phyloP scores from a whole-genome alignment of 2,797 vertebrate genomes.

The Arremon aurantiirostris region DNA sequence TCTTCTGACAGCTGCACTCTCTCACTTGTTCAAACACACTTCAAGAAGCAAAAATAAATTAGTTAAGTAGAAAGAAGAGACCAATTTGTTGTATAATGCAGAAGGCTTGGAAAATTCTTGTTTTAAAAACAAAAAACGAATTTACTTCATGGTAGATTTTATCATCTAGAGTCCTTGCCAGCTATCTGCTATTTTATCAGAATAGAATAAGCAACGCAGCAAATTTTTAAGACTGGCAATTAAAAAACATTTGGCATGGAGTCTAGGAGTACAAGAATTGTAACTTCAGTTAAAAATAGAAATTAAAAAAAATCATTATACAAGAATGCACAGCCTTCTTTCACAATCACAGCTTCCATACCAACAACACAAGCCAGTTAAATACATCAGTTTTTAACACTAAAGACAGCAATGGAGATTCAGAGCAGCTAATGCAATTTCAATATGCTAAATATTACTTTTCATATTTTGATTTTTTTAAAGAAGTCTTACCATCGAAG shows the following conservation, averaged over 20 bases:
- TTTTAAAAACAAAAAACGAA: slow-evolving; percentile 22
- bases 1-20: slow-evolving; percentile 78
- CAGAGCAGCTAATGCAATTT: background rate
- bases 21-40: slow-evolving; percentile 78
- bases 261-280: background rate
- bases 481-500: background rate
- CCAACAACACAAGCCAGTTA: background rate
- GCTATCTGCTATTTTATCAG: slow-evolving; percentile 25
- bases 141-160: background rate
- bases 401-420: background rate
- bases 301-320: background rate
- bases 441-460: background rate
- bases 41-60: slow-evolving; percentile 77
- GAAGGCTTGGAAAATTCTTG: background rate
- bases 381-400: background rate
- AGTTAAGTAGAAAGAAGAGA: slow-evolving; percentile 60
- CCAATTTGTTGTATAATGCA: slow-evolving; percentile 49
- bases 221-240: background rate
- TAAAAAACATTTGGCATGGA: background rate
- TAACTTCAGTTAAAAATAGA: slow-evolving; percentile 35
- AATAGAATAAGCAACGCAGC: background rate
- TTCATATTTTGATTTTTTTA: background rate
- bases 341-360: background rate
- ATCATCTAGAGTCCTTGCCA: background rate
- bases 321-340: background rate